Evolutionary conservation across 1,140 invertebrate species (phyloP).

Genomic region (Atopsyche davidsoni): DNA sequence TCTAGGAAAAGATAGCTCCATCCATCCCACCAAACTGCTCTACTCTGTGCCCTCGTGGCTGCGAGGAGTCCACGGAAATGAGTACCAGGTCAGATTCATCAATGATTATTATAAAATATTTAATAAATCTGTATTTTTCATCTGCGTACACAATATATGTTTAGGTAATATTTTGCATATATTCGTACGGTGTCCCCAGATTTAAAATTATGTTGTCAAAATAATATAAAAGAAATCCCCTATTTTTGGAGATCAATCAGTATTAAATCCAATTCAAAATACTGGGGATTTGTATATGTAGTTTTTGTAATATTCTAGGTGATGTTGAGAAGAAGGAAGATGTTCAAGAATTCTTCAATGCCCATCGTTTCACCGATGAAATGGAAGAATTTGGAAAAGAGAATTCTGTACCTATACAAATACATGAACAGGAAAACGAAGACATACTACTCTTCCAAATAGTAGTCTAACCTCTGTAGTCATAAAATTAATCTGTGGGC

Average conservation of each 20-base stretch:
- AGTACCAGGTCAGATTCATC: slow-evolving; percentile 64
- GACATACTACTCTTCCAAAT: slow-evolving; percentile 52
- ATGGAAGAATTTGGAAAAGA: slow-evolving; percentile 66
- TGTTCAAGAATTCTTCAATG: slow-evolving; percentile 52
- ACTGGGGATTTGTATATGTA: too few species aligned
- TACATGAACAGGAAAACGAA: slow-evolving; percentile 75
- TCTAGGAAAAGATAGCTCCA: slow-evolving; percentile 64
- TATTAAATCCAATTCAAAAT: not conserved
- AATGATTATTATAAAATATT: too few species aligned
- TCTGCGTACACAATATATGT: too few species aligned
- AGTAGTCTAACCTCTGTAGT: slow-evolving; percentile 34
- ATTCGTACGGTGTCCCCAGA: too few species aligned
- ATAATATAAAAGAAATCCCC: not conserved
- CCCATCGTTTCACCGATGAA: slow-evolving; percentile 63
- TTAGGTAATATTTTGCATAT: too few species aligned
- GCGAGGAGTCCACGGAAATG: slow-evolving; percentile 79
- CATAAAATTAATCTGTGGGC: too few species aligned
- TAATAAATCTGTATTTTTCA: too few species aligned
- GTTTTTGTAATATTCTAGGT: slow-evolving; percentile 47
- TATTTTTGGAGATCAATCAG: not conserved
- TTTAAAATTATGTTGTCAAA: too few species aligned
- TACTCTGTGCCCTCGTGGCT: slow-evolving; percentile 84
- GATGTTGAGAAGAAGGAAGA: slow-evolving; percentile 68
- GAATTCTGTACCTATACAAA: slow-evolving; percentile 67
- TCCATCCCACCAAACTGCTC: slow-evolving; percentile 76